Conservation (phyloP, 2,888 invertebrate species). For the Drosophila bunnanda region DNA sequence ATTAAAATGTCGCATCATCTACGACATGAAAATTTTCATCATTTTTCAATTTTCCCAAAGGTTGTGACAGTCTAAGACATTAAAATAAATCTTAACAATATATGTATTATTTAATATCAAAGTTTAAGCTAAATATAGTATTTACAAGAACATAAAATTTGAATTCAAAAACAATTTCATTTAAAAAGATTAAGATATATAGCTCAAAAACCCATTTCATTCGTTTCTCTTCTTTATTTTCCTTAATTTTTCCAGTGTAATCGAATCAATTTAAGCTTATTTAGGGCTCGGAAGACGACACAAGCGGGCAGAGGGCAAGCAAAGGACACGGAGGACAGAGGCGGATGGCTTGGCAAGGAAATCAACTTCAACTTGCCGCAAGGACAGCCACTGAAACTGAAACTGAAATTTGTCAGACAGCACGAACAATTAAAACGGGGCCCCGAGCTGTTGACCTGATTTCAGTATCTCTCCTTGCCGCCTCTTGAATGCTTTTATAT, state of each 20-base stretch:
- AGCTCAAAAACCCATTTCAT: no score
- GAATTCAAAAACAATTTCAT: not conserved
- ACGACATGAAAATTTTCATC: not conserved
- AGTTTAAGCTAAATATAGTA: not conserved
- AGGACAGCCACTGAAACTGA: conserved; percentile 55
- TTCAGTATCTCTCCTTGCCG: conserved; percentile 18
- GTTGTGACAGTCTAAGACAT: no score
- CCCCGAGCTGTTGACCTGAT: conserved; percentile 49
- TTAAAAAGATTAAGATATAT: not conserved
- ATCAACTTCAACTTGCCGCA: conserved; percentile 69
- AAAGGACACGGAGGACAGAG: conserved; percentile 54
- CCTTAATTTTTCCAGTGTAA: conserved; percentile 33
- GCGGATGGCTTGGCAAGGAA: conserved; percentile 66
- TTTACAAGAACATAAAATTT: not conserved
- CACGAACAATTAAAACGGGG: conserved; percentile 47
- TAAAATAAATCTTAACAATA: not conserved
- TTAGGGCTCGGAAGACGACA: conserved; percentile 16
- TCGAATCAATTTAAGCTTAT: conserved; percentile 64
- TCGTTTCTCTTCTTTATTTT: not conserved
- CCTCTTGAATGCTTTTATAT: conserved; percentile 42
- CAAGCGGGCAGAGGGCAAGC: conserved; percentile 62
- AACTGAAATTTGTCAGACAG: conserved; percentile 53
- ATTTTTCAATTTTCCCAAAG: no score
- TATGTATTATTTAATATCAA: not conserved
- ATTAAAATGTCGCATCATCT: not conserved